These are phyloP conservation scores for Drosophila quadrilineata DNA, from an alignment of 1,140 invertebrate species.

Conservation along the genomic window DNA sequence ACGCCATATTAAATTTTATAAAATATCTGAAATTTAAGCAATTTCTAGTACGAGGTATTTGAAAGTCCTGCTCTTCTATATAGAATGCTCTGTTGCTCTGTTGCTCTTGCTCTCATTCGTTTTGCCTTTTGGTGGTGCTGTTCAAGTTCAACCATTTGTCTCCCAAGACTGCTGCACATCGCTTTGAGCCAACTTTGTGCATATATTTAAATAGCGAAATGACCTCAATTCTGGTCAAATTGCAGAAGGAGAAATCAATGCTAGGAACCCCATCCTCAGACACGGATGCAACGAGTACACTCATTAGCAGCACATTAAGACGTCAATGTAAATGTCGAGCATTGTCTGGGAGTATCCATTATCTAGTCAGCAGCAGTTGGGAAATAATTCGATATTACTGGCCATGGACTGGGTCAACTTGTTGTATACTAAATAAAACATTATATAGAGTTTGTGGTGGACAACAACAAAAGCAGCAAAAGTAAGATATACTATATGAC, in stretches of 20 bases:
- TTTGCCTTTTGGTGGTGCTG: not conserved
- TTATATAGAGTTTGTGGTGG: not conserved
- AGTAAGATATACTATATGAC: too few species aligned
- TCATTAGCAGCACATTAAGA: not conserved
- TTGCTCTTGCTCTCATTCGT: not conserved
- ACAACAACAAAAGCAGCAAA: not conserved
- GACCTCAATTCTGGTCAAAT: not conserved
- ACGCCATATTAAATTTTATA: too few species aligned
- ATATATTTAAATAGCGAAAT: not conserved
- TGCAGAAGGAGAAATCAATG: not conserved
- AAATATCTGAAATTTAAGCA: too few species aligned
- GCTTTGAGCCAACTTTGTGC: not conserved
- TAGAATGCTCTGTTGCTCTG: conserved; percentile 2
- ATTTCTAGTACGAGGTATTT: too few species aligned
- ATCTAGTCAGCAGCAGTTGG: too few species aligned
- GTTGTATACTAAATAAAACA: too few species aligned
- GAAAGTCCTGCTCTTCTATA: too few species aligned
- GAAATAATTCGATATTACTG: too few species aligned
- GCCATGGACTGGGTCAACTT: too few species aligned
- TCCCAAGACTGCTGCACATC: conserved; percentile 19
- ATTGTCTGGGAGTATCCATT: too few species aligned
- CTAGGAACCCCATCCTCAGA: not conserved
- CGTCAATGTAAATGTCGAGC: too few species aligned
- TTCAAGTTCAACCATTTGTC: conserved; percentile 24
- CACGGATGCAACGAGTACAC: not conserved